These are phyloP conservation scores for Morbakka virulenta DNA, from an alignment of 30 jellyfish, hydroid and myxozoan species.

Conservation along the genomic window DNA sequence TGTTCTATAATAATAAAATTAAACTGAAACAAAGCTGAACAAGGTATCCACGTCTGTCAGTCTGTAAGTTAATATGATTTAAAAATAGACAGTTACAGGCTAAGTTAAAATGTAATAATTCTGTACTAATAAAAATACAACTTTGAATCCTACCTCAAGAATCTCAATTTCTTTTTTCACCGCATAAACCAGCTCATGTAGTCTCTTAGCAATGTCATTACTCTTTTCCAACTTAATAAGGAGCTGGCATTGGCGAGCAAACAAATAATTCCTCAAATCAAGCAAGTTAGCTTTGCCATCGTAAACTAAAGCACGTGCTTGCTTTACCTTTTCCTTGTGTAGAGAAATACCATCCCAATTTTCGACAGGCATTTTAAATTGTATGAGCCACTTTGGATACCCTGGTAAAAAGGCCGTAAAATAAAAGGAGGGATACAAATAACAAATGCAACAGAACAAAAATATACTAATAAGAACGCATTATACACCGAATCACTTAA, in stretches of 20 bases:
- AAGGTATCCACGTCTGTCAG: too few species aligned
- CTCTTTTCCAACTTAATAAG: constrained; percentile 39
- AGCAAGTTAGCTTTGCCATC: constrained; percentile 73
- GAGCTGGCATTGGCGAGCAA: constrained; percentile 82
- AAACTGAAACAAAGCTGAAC: too few species aligned
- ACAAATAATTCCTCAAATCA: constrained; percentile 79
- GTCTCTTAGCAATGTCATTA: constrained; percentile 75
- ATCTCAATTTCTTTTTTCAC: constrained; percentile 73
- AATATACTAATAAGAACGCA: background rate
- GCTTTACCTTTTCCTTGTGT: constrained; percentile 28
- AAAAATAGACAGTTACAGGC: too few species aligned
- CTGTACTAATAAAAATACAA: too few species aligned
- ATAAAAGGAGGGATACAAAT: background rate
- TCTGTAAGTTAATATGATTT: too few species aligned
- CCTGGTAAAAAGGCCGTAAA: too few species aligned
- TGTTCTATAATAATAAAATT: too few species aligned
- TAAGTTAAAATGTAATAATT: too few species aligned
- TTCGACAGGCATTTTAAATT: constrained; percentile 33
- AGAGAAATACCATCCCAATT: constrained; percentile 87
- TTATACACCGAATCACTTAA: background rate
- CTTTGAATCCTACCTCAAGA: constrained; percentile 50
- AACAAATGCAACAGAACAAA: background rate
- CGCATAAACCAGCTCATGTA: constrained; percentile 66
- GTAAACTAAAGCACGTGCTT: constrained; percentile 51
- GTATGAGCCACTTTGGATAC: constrained; percentile 78